Percentiles rank a stretch among this genome's conserved stretches.
Conservation (phyloP, 2,888 invertebrate species). For the Nymphalis polychloros region DNA sequence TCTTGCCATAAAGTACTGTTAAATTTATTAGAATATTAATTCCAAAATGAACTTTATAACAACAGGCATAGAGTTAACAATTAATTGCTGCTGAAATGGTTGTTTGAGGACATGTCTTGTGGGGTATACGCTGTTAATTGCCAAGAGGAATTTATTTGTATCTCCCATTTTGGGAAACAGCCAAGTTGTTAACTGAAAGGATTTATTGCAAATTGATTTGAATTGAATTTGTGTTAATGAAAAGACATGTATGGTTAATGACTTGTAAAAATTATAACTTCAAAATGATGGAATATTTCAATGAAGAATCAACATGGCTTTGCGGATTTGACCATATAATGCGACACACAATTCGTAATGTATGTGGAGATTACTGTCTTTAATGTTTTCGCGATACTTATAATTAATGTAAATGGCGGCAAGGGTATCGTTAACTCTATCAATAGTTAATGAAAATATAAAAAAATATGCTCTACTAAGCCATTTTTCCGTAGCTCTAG, state of each 20-base stretch:
- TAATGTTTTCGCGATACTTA: no score
- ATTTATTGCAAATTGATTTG: conserved; percentile 36
- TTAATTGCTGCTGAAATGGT: conserved; percentile 22
- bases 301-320: no score
- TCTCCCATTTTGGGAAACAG: conserved; percentile 40
- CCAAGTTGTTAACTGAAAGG: conserved; percentile 39
- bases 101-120: conserved; percentile 32
- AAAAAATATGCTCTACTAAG: no score
- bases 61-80: conserved; percentile 20
- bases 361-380: no score
- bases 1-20: conserved; percentile 18
- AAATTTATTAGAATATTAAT: not conserved
- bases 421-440: no score
- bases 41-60: conserved; percentile 32
- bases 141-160: conserved; percentile 37
- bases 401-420: no score
- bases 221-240: conserved; percentile 20
- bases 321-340: no score
- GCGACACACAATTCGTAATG: no score
- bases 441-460: no score
- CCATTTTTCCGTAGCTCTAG: no score
- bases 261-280: no score
- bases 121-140: conserved; percentile 39
- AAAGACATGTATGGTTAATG: not conserved
- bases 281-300: no score